These are phyloP conservation scores for Colletes collaris DNA, from an alignment of 2,888 invertebrate genomes.

Conservation along the genomic window DNA sequence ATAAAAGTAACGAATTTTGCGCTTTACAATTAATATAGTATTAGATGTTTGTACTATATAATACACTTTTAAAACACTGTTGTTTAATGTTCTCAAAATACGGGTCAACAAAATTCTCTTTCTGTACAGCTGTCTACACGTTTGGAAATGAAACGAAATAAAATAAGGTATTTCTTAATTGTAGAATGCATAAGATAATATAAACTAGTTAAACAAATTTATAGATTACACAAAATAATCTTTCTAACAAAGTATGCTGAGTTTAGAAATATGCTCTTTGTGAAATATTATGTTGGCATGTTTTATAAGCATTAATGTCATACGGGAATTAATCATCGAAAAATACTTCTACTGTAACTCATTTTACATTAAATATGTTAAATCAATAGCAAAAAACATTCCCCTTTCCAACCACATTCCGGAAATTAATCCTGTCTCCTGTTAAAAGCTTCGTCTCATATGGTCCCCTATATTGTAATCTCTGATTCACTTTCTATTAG, in stretches of 20 bases:
- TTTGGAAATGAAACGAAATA: slow-evolving; percentile 5
- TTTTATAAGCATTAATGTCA: slow-evolving; percentile 16
- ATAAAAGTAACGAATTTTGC: slow-evolving; percentile 36
- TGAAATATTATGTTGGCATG: slow-evolving; percentile 28
- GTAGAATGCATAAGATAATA: background rate
- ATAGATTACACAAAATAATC: slow-evolving; percentile 47
- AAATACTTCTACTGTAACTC: slow-evolving; percentile 25
- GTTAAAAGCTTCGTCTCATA: slow-evolving; percentile 26
- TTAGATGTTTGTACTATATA: slow-evolving; percentile 14
- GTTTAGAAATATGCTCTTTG: slow-evolving; percentile 24
- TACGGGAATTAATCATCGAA: slow-evolving; percentile 4
- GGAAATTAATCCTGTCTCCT: slow-evolving; percentile 16
- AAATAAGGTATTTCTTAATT: background rate
- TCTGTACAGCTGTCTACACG: slow-evolving; percentile 36
- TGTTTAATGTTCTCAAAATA: slow-evolving; percentile 30
- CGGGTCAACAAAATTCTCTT: slow-evolving; percentile 18
- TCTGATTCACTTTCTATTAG: background rate
- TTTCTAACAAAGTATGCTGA: slow-evolving; percentile 5
- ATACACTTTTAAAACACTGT: slow-evolving; percentile 34
- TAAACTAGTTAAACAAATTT: slow-evolving; percentile 26
- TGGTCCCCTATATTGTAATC: slow-evolving; percentile 46
- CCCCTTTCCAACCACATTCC: background rate
- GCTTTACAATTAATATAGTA: slow-evolving; percentile 27
- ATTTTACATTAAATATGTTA: slow-evolving; percentile 11
- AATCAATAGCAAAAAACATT: slow-evolving; percentile 21